These are phyloP conservation scores for Drymonia ruficornis DNA, from an alignment of 2,888 invertebrate species.

Conservation along the genomic window DNA sequence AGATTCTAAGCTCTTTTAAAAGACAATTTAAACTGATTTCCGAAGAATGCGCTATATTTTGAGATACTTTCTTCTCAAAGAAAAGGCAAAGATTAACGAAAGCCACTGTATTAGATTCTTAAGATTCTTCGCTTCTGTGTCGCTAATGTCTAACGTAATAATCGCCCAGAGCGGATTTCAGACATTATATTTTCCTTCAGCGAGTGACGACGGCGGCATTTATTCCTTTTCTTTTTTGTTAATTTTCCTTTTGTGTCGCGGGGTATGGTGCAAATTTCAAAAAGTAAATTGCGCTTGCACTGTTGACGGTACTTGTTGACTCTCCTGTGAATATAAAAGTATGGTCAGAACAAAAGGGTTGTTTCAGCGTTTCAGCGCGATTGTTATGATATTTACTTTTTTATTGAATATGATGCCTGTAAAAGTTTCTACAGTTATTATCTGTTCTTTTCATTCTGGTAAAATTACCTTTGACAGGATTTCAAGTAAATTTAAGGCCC, in stretches of 20 bases:
- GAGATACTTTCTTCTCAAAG: too few relatives aligned
- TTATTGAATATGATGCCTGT: background rate
- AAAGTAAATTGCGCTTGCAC: constrained; percentile 18
- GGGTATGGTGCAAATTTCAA: constrained; percentile 15
- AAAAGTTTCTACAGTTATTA: background rate
- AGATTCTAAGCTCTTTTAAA: too few relatives aligned
- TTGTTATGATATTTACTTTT: background rate
- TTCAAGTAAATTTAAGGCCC: too few relatives aligned
- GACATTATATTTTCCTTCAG: constrained; percentile 21
- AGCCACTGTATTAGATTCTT: too few relatives aligned
- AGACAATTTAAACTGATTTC: too few relatives aligned
- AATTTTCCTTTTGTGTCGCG: constrained; percentile 16
- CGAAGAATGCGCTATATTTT: too few relatives aligned
- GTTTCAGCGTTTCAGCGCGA: background rate
- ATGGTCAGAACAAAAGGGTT: constrained; percentile 10
- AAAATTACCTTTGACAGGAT: too few relatives aligned
- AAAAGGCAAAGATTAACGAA: too few relatives aligned
- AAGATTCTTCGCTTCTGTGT: too few relatives aligned
- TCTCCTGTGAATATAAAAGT: constrained; percentile 10
- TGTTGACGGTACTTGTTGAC: constrained; percentile 11
- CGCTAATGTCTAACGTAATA: constrained; percentile 12
- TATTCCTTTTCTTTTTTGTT: background rate
- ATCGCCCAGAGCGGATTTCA: constrained; percentile 18
- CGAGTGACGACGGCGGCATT: constrained; percentile 12
- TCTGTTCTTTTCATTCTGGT: too few relatives aligned